Conservation (phyloP, 1,140 invertebrate genomes). For the Atopsyche davidsoni region DNA sequence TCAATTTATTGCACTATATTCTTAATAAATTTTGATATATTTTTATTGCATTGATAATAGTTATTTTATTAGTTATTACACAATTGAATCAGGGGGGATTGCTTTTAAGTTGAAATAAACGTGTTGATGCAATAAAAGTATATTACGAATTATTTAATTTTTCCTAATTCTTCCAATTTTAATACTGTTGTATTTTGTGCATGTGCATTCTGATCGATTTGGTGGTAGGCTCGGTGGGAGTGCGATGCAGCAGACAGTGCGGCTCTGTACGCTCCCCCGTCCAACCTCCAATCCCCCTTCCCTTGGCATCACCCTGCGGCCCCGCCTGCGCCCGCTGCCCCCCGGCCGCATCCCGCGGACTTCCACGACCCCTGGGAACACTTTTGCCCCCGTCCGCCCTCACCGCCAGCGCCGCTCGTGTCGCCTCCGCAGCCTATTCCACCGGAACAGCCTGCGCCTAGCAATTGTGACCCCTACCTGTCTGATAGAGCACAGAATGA, state of each 20-base stretch:
- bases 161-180: no score
- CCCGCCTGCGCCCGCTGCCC: conserved; percentile 23
- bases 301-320: conserved; percentile 42
- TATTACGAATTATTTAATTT: background rate
- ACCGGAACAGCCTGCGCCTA: conserved; percentile 34
- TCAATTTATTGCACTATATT: no score
- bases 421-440: background rate
- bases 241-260: conserved; percentile 18
- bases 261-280: conserved; percentile 19
- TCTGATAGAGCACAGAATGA: conserved; percentile 8
- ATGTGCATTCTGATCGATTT: conserved; percentile 28
- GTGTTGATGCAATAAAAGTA: background rate
- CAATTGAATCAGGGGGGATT: background rate
- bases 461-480: conserved; percentile 29
- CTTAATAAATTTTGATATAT: no score
- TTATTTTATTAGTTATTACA: background rate
- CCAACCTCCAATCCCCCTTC: conserved; percentile 43
- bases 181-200: conserved; percentile 31
- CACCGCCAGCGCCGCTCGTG: conserved; percentile 3
- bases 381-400: conserved; percentile 33
- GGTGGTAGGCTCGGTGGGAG: conserved; percentile 23
- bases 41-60: no score
- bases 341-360: conserved; percentile 30
- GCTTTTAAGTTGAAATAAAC: no score
- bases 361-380: conserved; percentile 55